Conservation (phyloP, 2,888 invertebrate genomes). For the Gymnosoma rotundatum region DNA sequence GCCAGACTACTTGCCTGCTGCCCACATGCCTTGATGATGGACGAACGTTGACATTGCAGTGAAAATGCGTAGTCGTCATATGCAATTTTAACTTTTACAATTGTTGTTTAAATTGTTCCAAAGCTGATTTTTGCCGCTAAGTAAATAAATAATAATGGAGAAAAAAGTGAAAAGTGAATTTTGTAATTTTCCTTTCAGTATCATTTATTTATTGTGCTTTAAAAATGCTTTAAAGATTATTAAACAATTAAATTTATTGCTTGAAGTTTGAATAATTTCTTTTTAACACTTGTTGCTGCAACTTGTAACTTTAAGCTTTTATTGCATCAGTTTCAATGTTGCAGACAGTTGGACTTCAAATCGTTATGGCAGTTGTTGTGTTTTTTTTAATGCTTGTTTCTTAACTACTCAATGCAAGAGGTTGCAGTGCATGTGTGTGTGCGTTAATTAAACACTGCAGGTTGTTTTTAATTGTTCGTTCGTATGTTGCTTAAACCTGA, state of each 20-base stretch:
- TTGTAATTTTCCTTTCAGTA: conserved; percentile 11
- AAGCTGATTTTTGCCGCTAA: conserved; percentile 27
- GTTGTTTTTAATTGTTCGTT: conserved; percentile 45
- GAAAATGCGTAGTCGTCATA: conserved; percentile 60
- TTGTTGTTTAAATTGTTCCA: conserved; percentile 31
- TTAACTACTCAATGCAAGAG: too few relatives aligned
- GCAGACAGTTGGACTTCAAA: conserved; percentile 16
- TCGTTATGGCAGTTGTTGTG: background rate
- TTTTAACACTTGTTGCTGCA: conserved; percentile 43
- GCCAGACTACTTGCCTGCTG: background rate
- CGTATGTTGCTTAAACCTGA: conserved; percentile 29
- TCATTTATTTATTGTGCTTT: background rate
- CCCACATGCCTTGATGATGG: conserved; percentile 39
- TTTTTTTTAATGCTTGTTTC: too few relatives aligned
- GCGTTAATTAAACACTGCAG: conserved; percentile 51
- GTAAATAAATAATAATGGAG: conserved; percentile 28
- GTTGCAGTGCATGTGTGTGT: background rate
- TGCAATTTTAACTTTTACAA: background rate
- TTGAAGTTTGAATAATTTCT: conserved; percentile 47
- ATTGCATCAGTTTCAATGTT: conserved; percentile 26
- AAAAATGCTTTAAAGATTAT: conserved; percentile 1
- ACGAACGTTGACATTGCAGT: background rate
- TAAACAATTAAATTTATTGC: conserved; percentile 58
- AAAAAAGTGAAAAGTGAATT: conserved; percentile 64
- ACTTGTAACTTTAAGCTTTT: background rate